phyloP scores from a whole-genome alignment of 2,888 invertebrate genomes.

The Melinaea marsaeus region DNA sequence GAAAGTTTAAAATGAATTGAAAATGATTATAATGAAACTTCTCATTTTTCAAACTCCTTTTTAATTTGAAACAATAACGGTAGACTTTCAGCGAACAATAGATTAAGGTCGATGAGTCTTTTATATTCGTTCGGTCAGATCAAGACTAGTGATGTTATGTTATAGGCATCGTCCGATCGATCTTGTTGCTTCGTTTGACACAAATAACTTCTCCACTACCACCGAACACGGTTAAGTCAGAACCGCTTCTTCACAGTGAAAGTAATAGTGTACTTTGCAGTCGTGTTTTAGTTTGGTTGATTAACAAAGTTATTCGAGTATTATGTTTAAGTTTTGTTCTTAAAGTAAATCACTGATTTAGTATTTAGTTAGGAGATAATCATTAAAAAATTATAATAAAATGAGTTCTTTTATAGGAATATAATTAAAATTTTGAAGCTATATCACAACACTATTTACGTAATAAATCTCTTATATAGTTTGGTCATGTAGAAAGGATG shows the following conservation, averaged over 20 bases:
- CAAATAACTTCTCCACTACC: slow-evolving; percentile 38
- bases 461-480: too few species aligned
- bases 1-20: too few species aligned
- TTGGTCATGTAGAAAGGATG: too few species aligned
- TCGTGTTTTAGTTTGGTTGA: too few species aligned
- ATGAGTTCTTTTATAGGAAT: too few species aligned
- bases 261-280: neutral
- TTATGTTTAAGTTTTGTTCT: too few species aligned
- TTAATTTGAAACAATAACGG: slow-evolving; percentile 25
- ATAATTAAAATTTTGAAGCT: too few species aligned
- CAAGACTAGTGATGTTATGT: slow-evolving; percentile 34
- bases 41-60: slow-evolving; percentile 25
- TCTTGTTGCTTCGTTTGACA: slow-evolving; percentile 35
- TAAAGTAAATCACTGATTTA: too few species aligned
- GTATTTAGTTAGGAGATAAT: too few species aligned
- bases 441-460: too few species aligned
- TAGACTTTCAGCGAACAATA: slow-evolving; percentile 28
- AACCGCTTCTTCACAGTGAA: slow-evolving; percentile 24
- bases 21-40: neutral
- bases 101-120: slow-evolving; percentile 30
- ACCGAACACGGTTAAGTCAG: slow-evolving; percentile 33
- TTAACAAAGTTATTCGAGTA: too few species aligned
- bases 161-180: slow-evolving; percentile 35
- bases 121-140: slow-evolving; percentile 31
- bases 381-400: too few species aligned